phyloP scores from a whole-genome alignment of 2,797 vertebrate genomes.

The Corythornis leucogaster region DNA sequence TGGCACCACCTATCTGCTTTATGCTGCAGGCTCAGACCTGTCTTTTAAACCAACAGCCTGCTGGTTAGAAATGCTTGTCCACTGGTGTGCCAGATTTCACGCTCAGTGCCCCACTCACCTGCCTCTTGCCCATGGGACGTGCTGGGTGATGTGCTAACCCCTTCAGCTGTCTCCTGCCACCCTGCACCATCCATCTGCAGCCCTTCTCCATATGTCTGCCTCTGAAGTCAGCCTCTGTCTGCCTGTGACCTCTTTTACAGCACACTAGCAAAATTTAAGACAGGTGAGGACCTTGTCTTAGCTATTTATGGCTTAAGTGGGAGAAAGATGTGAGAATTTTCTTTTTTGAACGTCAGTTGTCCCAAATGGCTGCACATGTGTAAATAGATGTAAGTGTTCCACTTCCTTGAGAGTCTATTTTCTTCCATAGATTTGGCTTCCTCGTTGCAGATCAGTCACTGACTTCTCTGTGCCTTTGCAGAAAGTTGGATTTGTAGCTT shows the following conservation, averaged over 20 bases:
- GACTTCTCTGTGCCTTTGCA: slow-evolving; percentile 6
- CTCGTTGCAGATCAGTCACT: background rate
- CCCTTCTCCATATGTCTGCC: slow-evolving; percentile 8
- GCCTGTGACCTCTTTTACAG: slow-evolving; percentile 10
- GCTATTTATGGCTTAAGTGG: slow-evolving; percentile 56
- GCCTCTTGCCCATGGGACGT: rapidly evolving
- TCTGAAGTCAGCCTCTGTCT: background rate
- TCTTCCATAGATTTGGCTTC: slow-evolving; percentile 36
- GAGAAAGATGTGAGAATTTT: slow-evolving; percentile 51
- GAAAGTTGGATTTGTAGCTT: slow-evolving; percentile 52
- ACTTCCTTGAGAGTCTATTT: slow-evolving; percentile 35
- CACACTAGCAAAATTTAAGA: slow-evolving; percentile 42
- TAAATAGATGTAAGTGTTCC: slow-evolving; percentile 50
- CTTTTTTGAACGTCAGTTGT: slow-evolving; percentile 27
- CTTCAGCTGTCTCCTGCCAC: slow-evolving; percentile 14
- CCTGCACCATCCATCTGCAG: background rate
- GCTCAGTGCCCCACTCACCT: background rate
- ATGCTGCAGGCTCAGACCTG: background rate
- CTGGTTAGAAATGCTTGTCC: background rate
- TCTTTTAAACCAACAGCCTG: background rate
- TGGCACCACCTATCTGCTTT: background rate
- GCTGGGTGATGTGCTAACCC: background rate
- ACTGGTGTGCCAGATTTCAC: background rate
- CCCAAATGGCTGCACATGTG: slow-evolving; percentile 41
- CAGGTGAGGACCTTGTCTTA: slow-evolving; percentile 64